Conservation (phyloP, 2,113 vertebrate genomes). For the Aphelocoma coerulescens region DNA sequence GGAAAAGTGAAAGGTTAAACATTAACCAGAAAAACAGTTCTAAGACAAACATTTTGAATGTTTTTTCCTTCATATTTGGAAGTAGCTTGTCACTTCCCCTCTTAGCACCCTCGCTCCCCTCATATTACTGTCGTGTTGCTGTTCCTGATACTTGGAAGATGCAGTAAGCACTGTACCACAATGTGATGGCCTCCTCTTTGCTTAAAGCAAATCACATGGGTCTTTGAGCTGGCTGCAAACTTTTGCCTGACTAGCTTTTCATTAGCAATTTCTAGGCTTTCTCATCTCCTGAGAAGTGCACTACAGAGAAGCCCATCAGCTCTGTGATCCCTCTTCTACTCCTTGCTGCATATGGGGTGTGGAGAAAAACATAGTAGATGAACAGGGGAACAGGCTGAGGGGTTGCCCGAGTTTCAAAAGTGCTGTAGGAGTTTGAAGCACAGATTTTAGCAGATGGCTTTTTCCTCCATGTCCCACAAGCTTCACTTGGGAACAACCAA, state of each 20-base stretch:
- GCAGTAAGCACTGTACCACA: neutral
- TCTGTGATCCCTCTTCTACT: neutral
- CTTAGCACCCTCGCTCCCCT: neutral
- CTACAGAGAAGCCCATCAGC: neutral
- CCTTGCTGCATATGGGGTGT: neutral
- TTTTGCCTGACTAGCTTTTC: neutral
- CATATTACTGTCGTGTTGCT: neutral
- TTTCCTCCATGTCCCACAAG: neutral
- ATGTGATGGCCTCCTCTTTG: neutral
- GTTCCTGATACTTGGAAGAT: neutral
- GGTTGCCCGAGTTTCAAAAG: neutral
- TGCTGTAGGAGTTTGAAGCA: neutral
- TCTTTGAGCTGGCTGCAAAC: neutral
- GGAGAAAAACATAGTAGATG: neutral
- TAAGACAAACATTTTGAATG: slow-evolving; percentile 69
- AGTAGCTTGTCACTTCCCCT: slow-evolving; percentile 9
- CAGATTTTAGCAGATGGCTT: neutral
- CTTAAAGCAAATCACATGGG: neutral
- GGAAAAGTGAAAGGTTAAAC: slow-evolving; percentile 64
- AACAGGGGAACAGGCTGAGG: neutral
- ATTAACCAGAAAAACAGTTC: slow-evolving; percentile 69
- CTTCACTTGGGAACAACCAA: neutral
- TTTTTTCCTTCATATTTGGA: slow-evolving; percentile 50
- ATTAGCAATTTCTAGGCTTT: neutral
- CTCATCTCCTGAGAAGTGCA: neutral